Evolutionary conservation across 1,140 invertebrate genomes (phyloP).

Genomic region (Phymorhynchus buccinoides): DNA sequence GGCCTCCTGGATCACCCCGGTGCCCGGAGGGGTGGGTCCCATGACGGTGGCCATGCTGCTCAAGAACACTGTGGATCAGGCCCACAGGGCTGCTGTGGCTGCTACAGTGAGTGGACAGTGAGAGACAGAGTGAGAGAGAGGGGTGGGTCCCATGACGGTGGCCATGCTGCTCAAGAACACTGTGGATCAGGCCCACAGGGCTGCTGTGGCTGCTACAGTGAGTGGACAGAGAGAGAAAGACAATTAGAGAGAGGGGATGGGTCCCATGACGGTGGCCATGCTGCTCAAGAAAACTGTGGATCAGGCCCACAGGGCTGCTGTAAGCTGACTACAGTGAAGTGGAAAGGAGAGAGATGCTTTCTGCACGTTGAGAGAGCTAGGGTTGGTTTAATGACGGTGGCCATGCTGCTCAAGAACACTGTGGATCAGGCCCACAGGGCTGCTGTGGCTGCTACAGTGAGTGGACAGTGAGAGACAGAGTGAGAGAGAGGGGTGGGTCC

Average conservation of each 20-base stretch:
- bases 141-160: conserved; percentile 98
- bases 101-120: not conserved
- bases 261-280: conserved; percentile 99
- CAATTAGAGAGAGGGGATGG: too few relatives aligned
- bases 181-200: conserved; percentile 82
- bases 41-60: conserved; percentile 99
- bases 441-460: not conserved
- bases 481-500: conserved; percentile 98
- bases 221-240: too few relatives aligned
- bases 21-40: conserved; percentile 97
- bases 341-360: too few relatives aligned
- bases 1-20: conserved; percentile 94
- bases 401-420: conserved; percentile 97
- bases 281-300: conserved; percentile 95
- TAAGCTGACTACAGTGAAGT: too few relatives aligned
- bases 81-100: conserved; percentile 67
- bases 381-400: conserved; percentile 99
- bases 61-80: conserved; percentile 93
- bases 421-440: conserved; percentile 82
- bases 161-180: conserved; percentile 98
- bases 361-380: too few relatives aligned
- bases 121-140: too few relatives aligned
- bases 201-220: not conserved
- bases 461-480: too few relatives aligned
- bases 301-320: conserved; percentile 79